Base-by-base conservation (phyloP, 2,888 invertebrate genomes). In the Standfussiana lucernea region DNA sequence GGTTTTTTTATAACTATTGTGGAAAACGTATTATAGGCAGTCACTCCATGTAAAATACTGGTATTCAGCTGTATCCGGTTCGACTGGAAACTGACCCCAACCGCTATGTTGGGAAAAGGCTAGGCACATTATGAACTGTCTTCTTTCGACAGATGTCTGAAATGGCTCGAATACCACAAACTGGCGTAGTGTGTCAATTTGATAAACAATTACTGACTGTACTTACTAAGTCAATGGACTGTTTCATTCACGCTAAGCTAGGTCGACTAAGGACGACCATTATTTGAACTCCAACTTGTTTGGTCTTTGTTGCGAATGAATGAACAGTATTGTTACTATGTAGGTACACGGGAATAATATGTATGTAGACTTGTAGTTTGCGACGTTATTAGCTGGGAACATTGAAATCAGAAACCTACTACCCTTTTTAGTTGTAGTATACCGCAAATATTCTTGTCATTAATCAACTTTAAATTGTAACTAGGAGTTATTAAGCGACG, bases 241-340 rank as follows among this genome's bases (percentile, higher is more conserved):
- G 73, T 66, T 75, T 79, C 69, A 83, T 83, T 28, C n/a, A 72
- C 45, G 24, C 24, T 37, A 10, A 59, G 64, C 15, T 75, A 50
- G 68, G 59, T 79, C 68, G 32, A 35, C 50, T 35, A 66, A 61
- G 66, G 65, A 61, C 45, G 21, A 15, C 24, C 47, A 53, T 69
- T 81, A 77, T 69, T 40, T 66, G 35, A 47, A 40, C 50, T 53
- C 11, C 5, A 35, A 35, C n/a, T 32, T 53, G 28, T 37, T n/a
- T 45, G 15, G 40, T 37, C 42, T 32, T 75, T 62, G 47, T 59
- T 45, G 56, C 42, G n/a, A 62, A 56, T 75, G 69, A 68, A 72
- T 42, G 72, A 71, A 53, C 32, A 28, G 24, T 59, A 64, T 72
- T 75, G 21, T 32, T 64, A 4, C 6, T 47, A 53, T 15, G 11